Base-by-base conservation (phyloP, 2,797 vertebrate genomes). In the Galagoides demidoff region DNA sequence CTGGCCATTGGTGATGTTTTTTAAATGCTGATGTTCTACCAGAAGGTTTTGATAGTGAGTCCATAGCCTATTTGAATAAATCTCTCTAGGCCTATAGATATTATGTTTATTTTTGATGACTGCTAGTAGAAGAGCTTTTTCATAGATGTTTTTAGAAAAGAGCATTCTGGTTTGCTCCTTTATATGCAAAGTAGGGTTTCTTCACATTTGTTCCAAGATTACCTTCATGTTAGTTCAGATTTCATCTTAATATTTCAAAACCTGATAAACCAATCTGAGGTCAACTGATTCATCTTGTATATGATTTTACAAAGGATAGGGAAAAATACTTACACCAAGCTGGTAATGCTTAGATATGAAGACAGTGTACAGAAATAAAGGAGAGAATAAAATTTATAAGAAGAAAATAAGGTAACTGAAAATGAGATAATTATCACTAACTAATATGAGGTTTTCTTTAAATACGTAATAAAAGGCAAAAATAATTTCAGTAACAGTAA, bases 161-260 rank as follows among this genome's bases (percentile, higher is more conserved):
- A 29, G 0, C 1, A 16, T 37, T 82, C 39, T 89, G 7, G 14
- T 66, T 84, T 70, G 55, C 34, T 49, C 29, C 37, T 52, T 66
- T 85, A 22, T 52, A 71, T 43, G 61, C 73, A 82, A 77, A 92
- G n/a, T 27, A n/a, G n/a, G 17, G 20, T 13, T 83, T 84, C 49
- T 86, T 94, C 11, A 10, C 57, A 20, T 61, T 89, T 61, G 31
- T 78, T 90, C 37, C 52, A 82, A 74, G 68, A 49, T 86, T 52
- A 29, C 29, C 22, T 43, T 43, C 39, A 1, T 7, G 7, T 43
- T 22, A 39, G 73, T 59, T 93, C 3, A 7, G 13, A 16, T 55
- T 89, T 94, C 34, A 87, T 57, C 31, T 5, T 39, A 39, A 55
- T 83, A 71, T 92, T 91, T 90, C 37, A 90, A 87, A 90, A 70